Conservation (phyloP, 1,140 invertebrate genomes). For the Geopemphigus sp. region DNA sequence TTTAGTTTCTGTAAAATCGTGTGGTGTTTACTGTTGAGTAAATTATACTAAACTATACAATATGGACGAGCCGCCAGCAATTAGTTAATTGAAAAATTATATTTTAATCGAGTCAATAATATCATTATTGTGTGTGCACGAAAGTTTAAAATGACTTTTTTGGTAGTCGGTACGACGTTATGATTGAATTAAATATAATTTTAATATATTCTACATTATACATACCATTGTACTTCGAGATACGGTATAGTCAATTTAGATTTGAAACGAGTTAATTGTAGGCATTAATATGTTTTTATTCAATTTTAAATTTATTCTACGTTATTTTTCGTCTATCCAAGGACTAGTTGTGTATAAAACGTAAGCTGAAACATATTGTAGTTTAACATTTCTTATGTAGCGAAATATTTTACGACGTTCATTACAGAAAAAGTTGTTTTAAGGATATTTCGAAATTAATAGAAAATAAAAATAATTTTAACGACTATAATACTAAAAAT, state of each 20-base stretch:
- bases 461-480: too few relatives aligned
- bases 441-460: too few relatives aligned
- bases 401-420: background rate
- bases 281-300: background rate
- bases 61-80: background rate
- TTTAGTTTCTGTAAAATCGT: background rate
- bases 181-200: too few relatives aligned
- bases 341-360: background rate
- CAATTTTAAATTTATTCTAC: slow-evolving; percentile 21
- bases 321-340: background rate
- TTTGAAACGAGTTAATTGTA: too few relatives aligned
- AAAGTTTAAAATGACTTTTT: background rate
- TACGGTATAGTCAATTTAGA: too few relatives aligned
- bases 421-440: too few relatives aligned
- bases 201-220: too few relatives aligned
- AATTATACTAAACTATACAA: too few relatives aligned
- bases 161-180: background rate
- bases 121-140: background rate
- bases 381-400: background rate
- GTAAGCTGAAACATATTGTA: background rate
- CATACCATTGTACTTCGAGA: too few relatives aligned
- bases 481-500: too few relatives aligned
- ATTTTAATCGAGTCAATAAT: background rate
- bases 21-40: background rate
- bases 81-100: background rate